Evolutionary conservation across 2,888 invertebrate species (phyloP).

Genomic region (Acronicta aceris): DNA sequence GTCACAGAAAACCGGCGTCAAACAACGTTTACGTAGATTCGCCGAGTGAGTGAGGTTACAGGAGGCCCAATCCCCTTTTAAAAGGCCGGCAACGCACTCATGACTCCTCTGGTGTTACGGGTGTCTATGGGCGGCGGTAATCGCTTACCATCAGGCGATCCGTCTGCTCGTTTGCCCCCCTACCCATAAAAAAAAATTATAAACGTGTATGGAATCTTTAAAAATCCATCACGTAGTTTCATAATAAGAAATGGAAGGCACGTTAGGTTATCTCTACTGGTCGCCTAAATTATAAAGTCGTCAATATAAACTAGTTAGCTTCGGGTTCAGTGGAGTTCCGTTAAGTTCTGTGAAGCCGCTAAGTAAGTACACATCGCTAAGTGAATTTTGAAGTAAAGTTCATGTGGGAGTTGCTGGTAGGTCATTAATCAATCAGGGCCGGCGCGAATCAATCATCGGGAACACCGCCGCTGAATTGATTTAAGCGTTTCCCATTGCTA

Average conservation of each 20-base stretch:
- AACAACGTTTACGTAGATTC: too few species aligned
- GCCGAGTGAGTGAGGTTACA: too few species aligned
- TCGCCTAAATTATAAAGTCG: slow-evolving; percentile 37
- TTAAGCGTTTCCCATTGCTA: slow-evolving; percentile 20
- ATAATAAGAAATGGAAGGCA: neutral
- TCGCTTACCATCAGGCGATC: too few species aligned
- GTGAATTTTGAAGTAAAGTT: slow-evolving; percentile 65
- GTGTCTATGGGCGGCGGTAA: too few species aligned
- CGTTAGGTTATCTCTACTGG: neutral
- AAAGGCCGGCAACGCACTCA: too few species aligned
- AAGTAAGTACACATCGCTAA: slow-evolving; percentile 55
- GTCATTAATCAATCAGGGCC: slow-evolving; percentile 67
- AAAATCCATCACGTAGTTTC: neutral
- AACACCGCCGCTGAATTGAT: slow-evolving; percentile 42
- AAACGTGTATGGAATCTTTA: neutral
- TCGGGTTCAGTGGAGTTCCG: slow-evolving; percentile 33
- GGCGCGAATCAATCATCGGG: slow-evolving; percentile 53
- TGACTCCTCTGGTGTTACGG: too few species aligned
- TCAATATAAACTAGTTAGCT: slow-evolving; percentile 46
- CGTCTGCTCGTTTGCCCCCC: too few species aligned
- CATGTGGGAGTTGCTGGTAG: slow-evolving; percentile 55
- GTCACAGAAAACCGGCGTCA: too few species aligned
- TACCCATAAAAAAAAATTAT: too few species aligned
- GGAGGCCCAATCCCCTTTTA: too few species aligned
- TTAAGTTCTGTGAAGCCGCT: slow-evolving; percentile 36